Evolutionary conservation across 2,797 vertebrate species (phyloP).

Genomic region (Nannoperca obscura): DNA sequence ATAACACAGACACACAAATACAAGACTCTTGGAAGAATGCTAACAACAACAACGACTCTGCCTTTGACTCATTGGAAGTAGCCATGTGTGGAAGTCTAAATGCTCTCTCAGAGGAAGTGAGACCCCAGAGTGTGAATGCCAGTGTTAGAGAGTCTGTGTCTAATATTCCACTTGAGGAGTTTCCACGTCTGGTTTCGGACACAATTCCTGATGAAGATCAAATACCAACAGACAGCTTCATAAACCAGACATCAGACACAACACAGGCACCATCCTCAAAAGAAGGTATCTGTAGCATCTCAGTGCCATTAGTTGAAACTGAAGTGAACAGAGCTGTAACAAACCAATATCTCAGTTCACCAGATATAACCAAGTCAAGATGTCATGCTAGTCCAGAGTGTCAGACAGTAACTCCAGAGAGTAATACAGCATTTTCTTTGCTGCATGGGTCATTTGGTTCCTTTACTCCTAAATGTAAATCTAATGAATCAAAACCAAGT

Average conservation of each 20-base stretch:
- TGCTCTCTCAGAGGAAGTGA: slow-evolving; percentile 83
- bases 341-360: slow-evolving; percentile 45
- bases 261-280: slow-evolving; percentile 25
- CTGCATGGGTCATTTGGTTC: slow-evolving; percentile 85
- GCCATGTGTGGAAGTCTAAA: slow-evolving; percentile 80
- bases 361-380: slow-evolving; percentile 45
- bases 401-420: slow-evolving; percentile 57
- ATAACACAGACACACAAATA: slow-evolving; percentile 65
- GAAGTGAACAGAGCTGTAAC: slow-evolving; percentile 34
- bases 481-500: slow-evolving; percentile 53
- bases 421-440: slow-evolving; percentile 71
- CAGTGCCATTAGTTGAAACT: slow-evolving; percentile 39
- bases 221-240: slow-evolving; percentile 40
- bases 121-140: slow-evolving; percentile 64
- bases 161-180: slow-evolving; percentile 82
- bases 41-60: slow-evolving; percentile 65
- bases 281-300: slow-evolving; percentile 32
- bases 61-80: slow-evolving; percentile 65
- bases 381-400: slow-evolving; percentile 49
- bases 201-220: slow-evolving; percentile 29
- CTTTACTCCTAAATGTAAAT: slow-evolving; percentile 82
- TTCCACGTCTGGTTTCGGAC: slow-evolving; percentile 47
- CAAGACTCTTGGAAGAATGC: slow-evolving; percentile 74
- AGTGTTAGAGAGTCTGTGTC: slow-evolving; percentile 76
- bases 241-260: slow-evolving; percentile 49